These are phyloP conservation scores for Limonius californicus DNA, from an alignment of 1,140 invertebrate species.

Conservation along the genomic window DNA sequence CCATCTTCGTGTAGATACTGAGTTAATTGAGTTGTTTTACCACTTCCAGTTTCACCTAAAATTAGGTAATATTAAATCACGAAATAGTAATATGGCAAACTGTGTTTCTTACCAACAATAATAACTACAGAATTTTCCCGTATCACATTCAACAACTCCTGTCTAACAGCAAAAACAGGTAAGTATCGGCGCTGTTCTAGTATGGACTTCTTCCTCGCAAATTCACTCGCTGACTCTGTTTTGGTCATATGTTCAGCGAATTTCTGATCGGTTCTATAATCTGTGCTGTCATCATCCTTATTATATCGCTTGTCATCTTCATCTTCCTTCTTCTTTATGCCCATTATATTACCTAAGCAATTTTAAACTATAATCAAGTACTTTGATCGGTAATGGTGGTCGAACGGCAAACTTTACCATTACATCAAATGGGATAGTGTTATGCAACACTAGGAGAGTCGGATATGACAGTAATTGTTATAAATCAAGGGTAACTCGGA, in stretches of 20 bases:
- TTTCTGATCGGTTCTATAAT: conserved; percentile 87
- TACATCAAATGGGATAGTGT: too few relatives aligned
- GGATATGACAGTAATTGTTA: too few relatives aligned
- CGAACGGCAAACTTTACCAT: conserved; percentile 96
- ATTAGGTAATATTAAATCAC: conserved; percentile 29
- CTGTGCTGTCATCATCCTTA: conserved; percentile 58
- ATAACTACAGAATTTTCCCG: conserved; percentile 94
- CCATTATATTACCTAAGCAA: conserved; percentile 85
- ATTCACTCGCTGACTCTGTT: conserved; percentile 75
- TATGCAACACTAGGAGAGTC: too few relatives aligned
- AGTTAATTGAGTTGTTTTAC: conserved; percentile 98
- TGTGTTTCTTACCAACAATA: conserved; percentile 75
- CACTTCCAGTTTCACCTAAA: conserved; percentile 95
- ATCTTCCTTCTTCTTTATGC: conserved; percentile 80
- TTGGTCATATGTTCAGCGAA: conserved; percentile 92
- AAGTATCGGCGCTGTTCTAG: conserved; percentile 86
- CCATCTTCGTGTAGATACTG: conserved; percentile 98
- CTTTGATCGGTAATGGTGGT: conserved; percentile 92
- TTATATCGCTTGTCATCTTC: conserved; percentile 63
- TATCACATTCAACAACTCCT: conserved; percentile 90
- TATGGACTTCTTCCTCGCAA: conserved; percentile 84
- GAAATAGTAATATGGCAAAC: neutral
- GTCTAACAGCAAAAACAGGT: conserved; percentile 93
- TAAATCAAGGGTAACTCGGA: too few relatives aligned
- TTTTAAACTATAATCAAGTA: conserved; percentile 83